These are phyloP conservation scores for Drosophila subquinaria DNA, from an alignment of 2,888 invertebrate species.

Conservation along the genomic window DNA sequence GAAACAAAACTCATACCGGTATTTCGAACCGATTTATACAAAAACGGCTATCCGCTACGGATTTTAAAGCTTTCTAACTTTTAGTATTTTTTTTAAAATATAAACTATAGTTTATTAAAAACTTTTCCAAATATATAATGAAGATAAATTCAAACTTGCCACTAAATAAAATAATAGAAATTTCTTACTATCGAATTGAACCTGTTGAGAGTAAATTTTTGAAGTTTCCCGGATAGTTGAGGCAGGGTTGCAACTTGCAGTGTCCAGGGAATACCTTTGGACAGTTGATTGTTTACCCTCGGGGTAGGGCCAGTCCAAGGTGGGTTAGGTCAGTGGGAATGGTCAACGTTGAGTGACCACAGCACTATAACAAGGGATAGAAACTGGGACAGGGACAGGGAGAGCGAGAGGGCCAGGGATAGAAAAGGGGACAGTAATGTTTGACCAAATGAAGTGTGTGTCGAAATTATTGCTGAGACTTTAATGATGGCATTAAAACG, in stretches of 20 bases:
- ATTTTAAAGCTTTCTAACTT: too few relatives aligned
- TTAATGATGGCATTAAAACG: constrained; percentile 64
- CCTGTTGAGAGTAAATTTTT: too few relatives aligned
- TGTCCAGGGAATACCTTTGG: constrained; percentile 19
- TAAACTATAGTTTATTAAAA: not conserved
- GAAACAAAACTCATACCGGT: too few relatives aligned
- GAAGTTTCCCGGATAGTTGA: constrained; percentile 9
- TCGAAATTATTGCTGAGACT: constrained; percentile 40
- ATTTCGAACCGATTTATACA: too few relatives aligned
- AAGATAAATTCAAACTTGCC: not conserved
- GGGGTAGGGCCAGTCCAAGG: constrained; percentile 28
- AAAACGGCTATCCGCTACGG: too few relatives aligned
- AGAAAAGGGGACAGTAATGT: constrained; percentile 1
- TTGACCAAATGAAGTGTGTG: constrained; percentile 56
- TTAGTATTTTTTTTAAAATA: too few relatives aligned
- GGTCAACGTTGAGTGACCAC: constrained; percentile 19
- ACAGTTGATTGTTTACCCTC: constrained; percentile 12
- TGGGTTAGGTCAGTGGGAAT: constrained; percentile 50
- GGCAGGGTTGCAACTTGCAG: constrained; percentile 22
- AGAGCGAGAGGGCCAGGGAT: too few relatives aligned
- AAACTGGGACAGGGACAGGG: not conserved
- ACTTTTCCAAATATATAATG: not conserved
- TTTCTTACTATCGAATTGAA: not conserved
- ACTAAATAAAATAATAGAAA: too few relatives aligned
- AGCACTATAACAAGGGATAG: not conserved